Evolutionary conservation across 2,797 vertebrate genomes (phyloP), one percentile per base, ranked within the genome.

Genomic region (Glossophaga mutica): DNA sequence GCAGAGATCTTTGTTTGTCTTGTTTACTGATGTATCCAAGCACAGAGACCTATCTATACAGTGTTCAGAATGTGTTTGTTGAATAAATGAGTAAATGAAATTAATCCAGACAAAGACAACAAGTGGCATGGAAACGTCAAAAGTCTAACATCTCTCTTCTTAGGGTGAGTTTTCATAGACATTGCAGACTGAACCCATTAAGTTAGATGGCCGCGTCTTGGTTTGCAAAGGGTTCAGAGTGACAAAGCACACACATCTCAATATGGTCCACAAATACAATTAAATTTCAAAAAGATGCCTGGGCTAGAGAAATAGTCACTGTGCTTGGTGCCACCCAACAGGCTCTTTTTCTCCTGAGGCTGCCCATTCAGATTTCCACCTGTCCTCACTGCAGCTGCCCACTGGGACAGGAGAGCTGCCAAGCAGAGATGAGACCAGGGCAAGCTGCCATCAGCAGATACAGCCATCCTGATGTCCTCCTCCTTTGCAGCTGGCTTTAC

Each of bases 401-500:
- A 24, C 0, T 79, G 86, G 86, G 77, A 91, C 78, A 90, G 79
- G 52, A 96, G 50, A 67, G 37, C 74, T 86, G 93, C 94, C 91
- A 94, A 46, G 65, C n/a, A 55, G 50, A 88, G 74, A 4, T 2
- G 42, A n/a, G 65, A 50, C 8, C 34, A 91, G 86, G 70, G 79
- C 91, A 57, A 86, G 88, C 59, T 84, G 94, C 91, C 91, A 62
- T 78, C 59, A 74, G 42, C 52, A 34, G 89, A 52, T 57, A 37
- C 46, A 34, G 29, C 39, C 48, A 37, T 89, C 90, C 86, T 89
- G 57, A 81, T 77, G 87, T 81, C 91, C 91, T 90, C 87, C 44
- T 94, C 78, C 34, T 95, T 71, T 85, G 86, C 92, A 96, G 94
- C 88, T 96, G 96, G 86, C 85, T 94, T 86, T 74, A 86, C 2